Evolutionary conservation across 2,113 vertebrate species (phyloP).

Genomic region (Xenopus borealis): DNA sequence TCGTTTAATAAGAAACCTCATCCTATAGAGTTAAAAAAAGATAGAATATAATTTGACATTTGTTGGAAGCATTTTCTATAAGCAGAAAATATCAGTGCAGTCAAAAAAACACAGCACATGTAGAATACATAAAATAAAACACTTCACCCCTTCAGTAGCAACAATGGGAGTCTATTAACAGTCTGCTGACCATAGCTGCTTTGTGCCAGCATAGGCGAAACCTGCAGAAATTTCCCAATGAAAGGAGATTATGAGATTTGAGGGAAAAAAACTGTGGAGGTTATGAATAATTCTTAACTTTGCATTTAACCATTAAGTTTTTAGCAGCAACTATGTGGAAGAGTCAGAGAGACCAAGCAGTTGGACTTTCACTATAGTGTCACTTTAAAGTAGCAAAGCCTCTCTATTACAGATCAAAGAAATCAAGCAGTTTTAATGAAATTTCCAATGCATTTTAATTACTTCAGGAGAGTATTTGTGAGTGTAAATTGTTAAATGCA

Average conservation of each 20-base stretch:
- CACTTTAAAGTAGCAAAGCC: background rate
- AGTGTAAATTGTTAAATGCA: background rate
- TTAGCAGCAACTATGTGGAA: background rate
- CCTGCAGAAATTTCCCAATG: conserved; percentile 23
- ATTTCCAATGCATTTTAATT: too few relatives aligned
- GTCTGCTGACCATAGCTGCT: conserved; percentile 26
- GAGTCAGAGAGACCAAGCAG: background rate
- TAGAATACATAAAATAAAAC: too few relatives aligned
- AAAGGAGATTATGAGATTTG: conserved; percentile 44
- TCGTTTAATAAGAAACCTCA: too few relatives aligned
- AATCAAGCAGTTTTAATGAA: background rate
- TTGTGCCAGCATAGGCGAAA: conserved; percentile 20
- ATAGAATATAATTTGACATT: too few relatives aligned
- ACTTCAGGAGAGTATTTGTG: background rate
- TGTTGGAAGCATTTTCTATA: too few relatives aligned
- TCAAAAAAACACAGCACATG: too few relatives aligned
- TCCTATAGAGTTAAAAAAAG: too few relatives aligned
- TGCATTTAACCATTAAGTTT: background rate
- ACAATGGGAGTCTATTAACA: conserved; percentile 22
- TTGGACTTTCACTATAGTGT: background rate
- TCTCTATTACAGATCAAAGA: background rate
- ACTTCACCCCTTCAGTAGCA: background rate
- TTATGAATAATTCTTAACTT: conserved; percentile 24
- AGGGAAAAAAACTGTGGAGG: conserved; percentile 13
- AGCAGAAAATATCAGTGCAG: too few relatives aligned